These are phyloP conservation scores for Lucilia cuprina DNA, from an alignment of 1,140 invertebrate species.

Conservation along the genomic window DNA sequence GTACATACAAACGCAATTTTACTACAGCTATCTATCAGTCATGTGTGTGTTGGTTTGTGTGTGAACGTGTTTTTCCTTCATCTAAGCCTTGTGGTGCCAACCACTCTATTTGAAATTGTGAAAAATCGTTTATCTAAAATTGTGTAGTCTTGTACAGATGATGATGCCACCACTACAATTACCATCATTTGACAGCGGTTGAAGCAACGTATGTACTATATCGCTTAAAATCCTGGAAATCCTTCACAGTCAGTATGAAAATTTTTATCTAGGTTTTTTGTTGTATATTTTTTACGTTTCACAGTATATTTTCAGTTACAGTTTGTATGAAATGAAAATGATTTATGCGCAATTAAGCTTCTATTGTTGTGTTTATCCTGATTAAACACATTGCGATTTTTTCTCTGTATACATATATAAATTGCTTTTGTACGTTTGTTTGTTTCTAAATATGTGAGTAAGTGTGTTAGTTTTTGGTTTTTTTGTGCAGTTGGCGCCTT, in stretches of 20 bases:
- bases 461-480: neutral
- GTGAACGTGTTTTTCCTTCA: neutral
- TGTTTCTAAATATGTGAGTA: neutral
- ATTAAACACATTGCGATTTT: slow-evolving; percentile 25
- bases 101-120: neutral
- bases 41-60: neutral
- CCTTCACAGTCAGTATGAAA: neutral
- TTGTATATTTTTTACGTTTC: neutral
- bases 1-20: too few species aligned
- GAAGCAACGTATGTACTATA: neutral
- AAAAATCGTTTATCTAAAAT: neutral
- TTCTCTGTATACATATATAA: neutral
- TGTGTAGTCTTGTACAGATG: neutral
- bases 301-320: neutral
- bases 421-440: neutral
- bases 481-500: neutral
- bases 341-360: slow-evolving; percentile 40
- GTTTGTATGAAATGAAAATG: neutral
- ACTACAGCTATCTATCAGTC: too few species aligned
- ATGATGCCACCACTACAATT: neutral
- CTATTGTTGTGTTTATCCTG: slow-evolving; percentile 37
- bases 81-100: neutral
- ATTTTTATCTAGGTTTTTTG: neutral
- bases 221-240: neutral
- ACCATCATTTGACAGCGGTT: neutral